A percentile compares a stretch with the other conserved stretches of the same genome.
phyloP scores from a whole-genome alignment of 2,888 invertebrate species.

The Campoplex nolae region DNA sequence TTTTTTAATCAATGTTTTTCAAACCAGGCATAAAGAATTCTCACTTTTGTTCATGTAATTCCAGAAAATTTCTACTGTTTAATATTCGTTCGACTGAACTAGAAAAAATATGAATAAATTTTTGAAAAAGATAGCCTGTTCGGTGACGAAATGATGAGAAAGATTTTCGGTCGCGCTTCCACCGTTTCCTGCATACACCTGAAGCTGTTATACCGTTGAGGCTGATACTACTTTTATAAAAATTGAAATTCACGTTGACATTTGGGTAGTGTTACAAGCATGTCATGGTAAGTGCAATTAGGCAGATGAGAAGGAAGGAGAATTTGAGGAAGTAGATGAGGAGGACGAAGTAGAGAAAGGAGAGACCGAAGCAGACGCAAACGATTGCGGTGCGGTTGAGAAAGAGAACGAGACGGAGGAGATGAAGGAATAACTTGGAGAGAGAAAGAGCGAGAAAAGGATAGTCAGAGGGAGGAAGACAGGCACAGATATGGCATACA shows the following conservation, averaged over 20 bases:
- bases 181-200: no score
- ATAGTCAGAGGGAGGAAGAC: constrained; percentile 63
- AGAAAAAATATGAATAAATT: no score
- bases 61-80: no score
- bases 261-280: not conserved
- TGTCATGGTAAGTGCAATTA: constrained; percentile 52
- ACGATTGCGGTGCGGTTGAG: constrained; percentile 58
- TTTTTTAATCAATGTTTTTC: no score
- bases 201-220: no score
- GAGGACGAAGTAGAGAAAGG: constrained; percentile 63
- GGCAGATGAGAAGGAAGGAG: constrained; percentile 64
- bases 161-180: no score
- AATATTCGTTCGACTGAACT: no score
- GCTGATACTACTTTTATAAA: not conserved
- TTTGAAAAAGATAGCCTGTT: no score
- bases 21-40: no score
- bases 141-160: no score
- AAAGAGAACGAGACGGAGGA: constrained; percentile 48
- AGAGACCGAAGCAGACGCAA: constrained; percentile 49
- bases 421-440: constrained; percentile 67
- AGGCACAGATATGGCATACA: constrained; percentile 73
- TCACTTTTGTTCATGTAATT: no score
- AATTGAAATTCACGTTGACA: not conserved
- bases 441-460: constrained; percentile 33
- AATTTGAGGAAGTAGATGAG: constrained; percentile 62